Evolutionary conservation across 1,140 invertebrate species (phyloP).

Genomic region (Cecropterus lyciades): DNA sequence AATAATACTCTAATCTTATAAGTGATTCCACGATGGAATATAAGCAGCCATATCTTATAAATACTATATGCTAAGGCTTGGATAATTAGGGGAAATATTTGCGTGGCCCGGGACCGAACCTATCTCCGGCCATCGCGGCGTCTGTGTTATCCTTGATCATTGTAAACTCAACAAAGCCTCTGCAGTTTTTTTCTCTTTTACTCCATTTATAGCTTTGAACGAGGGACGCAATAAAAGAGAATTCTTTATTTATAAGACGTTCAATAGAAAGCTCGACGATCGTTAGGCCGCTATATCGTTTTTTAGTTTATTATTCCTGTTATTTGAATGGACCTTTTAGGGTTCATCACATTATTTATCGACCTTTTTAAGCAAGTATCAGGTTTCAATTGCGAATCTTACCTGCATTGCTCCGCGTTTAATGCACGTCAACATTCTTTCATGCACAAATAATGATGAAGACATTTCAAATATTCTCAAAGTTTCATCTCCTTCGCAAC

Average conservation of each 20-base stretch:
- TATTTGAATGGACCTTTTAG: conserved; percentile 21
- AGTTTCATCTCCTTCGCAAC: too few relatives aligned
- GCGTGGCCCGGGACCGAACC: conserved; percentile 50
- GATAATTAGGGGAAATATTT: conserved; percentile 66
- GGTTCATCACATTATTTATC: conserved; percentile 6
- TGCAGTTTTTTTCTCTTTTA: conserved; percentile 37
- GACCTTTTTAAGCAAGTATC: conserved; percentile 10
- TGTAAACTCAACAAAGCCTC: conserved; percentile 56
- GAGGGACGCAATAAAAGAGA: conserved; percentile 30
- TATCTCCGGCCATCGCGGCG: conserved; percentile 62
- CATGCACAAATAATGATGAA: too few relatives aligned
- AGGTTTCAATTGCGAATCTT: conserved; percentile 7
- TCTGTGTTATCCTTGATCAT: conserved; percentile 48
- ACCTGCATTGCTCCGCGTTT: neutral
- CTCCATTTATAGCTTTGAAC: conserved; percentile 36
- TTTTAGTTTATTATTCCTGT: conserved; percentile 25
- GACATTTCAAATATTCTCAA: too few relatives aligned
- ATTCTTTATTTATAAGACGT: conserved; percentile 32
- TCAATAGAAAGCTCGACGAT: conserved; percentile 21
- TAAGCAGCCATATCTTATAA: neutral
- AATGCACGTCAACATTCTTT: too few relatives aligned
- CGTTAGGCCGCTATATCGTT: conserved; percentile 27
- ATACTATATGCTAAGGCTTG: conserved; percentile 28
- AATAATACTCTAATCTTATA: too few relatives aligned
- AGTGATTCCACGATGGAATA: too few relatives aligned